Base-by-base conservation (phyloP, 2,113 vertebrate genomes). In the Equus przewalskii region DNA sequence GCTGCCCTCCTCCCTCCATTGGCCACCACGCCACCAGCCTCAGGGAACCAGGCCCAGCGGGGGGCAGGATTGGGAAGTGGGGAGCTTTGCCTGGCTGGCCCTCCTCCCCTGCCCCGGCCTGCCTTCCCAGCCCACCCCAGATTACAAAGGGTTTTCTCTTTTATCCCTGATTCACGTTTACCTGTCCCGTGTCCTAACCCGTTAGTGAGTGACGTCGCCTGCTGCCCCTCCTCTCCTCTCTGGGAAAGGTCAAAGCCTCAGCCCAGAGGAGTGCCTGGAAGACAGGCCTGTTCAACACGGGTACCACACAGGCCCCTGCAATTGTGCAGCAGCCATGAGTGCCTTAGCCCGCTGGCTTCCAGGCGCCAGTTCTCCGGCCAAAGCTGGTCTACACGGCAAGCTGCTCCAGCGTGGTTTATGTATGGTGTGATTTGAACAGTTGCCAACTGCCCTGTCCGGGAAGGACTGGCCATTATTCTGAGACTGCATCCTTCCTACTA, bases 401-500 rank as follows among this genome's bases (percentile, higher is more conserved):
- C 64, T 3, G 6, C 51, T 4, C n/a, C 26, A 0, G 51, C 3
- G 0, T 2, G 21, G 60, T 14, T 51, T 21, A 1, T 1, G 14
- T 51, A 1, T 22, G 13, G 36, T 18, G 10, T 54, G 86, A 14
- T 51, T 67, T 51, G 56, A 83, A 22, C 12, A 5, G 12, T 15
- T 11, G 1, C 72, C 89, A 30, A 0, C 60, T 0, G 18, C 78
- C 44, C 30, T 46, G 28, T 83, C 91, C 36, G 76, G 80, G 82
- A 93, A 97, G 69, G 89, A 26, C 65, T 30, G 67, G 41, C 86
- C 56, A 1, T 82, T 80, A 44, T 79, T 84, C 73, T 75, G 62
- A 96, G 94, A 70, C 60, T 36, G 36, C 76, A 65, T 93, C 73
- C 95, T 91, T 92, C 46, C 95, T 58, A 80, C 95, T 64, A 9